phyloP scores from a whole-genome alignment of 2,888 invertebrate genomes.

The Conus canariensis region DNA sequence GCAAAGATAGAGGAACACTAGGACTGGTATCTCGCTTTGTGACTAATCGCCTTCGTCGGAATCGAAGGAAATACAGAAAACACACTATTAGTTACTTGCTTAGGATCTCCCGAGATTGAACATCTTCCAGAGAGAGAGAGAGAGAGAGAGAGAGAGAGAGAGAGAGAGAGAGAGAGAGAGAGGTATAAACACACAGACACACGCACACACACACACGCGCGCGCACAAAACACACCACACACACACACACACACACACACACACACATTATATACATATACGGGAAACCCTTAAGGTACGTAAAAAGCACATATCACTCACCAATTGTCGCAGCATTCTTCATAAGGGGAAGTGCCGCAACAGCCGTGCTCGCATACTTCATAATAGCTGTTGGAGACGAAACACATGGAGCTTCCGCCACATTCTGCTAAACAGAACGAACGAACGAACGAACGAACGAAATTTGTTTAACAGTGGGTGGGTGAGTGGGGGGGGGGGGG shows the following conservation, averaged over 20 bases:
- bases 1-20: too few species aligned
- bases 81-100: too few species aligned
- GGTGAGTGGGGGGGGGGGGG: too few species aligned
- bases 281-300: too few species aligned
- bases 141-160: not conserved
- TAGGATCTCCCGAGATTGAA: too few species aligned
- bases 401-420: not conserved
- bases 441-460: too few species aligned
- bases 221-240: not conserved
- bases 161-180: not conserved
- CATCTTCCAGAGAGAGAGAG: too few species aligned
- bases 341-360: not conserved
- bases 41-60: too few species aligned
- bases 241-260: constrained; percentile 1
- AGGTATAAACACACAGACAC: too few species aligned
- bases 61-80: too few species aligned
- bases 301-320: not conserved
- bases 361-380: not conserved
- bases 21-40: too few species aligned
- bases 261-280: not conserved
- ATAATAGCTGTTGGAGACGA: not conserved
- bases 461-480: too few species aligned
- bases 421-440: not conserved
- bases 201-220: constrained; percentile 9
- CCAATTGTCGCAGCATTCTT: not conserved